Evolutionary conservation across 2,888 invertebrate genomes (phyloP), one percentile per base, ranked within the genome.

Genomic region (Sericinus montela): DNA sequence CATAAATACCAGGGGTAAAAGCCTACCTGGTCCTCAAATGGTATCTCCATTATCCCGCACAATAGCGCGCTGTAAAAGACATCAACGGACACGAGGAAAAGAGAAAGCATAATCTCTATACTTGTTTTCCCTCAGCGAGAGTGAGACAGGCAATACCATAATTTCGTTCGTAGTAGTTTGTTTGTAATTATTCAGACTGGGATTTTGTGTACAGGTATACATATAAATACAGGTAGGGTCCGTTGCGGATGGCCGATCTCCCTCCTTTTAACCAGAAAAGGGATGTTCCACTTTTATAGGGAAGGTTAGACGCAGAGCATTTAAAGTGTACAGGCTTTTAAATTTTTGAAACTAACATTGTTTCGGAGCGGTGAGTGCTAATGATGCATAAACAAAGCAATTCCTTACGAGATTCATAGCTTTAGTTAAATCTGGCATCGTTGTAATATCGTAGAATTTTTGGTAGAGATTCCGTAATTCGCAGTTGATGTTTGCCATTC

Each of bases 191-290:
- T 63, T 72, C 66, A 67, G 63, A 70, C 76, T 65, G 76, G 81
- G 87, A 85, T 86, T 86, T 84, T 62, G 76, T 80, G 72, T 73
- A 72, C 73, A 75, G 72, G 75, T 74, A 66, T 62, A 65, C 59
- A 54, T 58, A 59, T 67, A 69, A 68, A 58, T 55, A 61, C 81
- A 83, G 82, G 84, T 81, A 81, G 80, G 68, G 73, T 62, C 63
- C 73, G 69, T 72, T 63, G 75, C 72, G 87, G 82, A 81, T 83
- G 82, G 84, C 61, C 78, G 85, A 65, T 69, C 81, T 74, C 87
- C 87, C 87, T 60, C 73, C 72, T 77, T 72, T 61, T n/a, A 57
- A 68, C 67, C 58, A 59, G 58, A 60, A 71, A 59, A 72, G 83
- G 87, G 84, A 84, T 80, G 85, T 59, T 67, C 69, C 57, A 58